phyloP scores from a whole-genome alignment of 1,140 invertebrate species.

The Drosophila bocki region DNA sequence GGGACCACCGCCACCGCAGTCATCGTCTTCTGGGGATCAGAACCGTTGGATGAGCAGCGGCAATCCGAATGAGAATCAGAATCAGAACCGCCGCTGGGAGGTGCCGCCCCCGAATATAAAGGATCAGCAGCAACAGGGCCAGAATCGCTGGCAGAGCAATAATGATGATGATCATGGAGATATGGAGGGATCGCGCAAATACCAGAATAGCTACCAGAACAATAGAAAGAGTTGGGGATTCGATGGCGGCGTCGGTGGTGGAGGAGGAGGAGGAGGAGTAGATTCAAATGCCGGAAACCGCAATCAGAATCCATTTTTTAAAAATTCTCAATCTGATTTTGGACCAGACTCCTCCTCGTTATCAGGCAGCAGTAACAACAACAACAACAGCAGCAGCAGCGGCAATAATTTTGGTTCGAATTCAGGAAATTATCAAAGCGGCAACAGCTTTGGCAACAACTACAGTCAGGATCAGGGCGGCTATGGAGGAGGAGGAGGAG shows the following conservation, averaged over 20 bases:
- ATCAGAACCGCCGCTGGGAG: constrained; percentile 18
- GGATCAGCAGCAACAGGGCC: constrained; percentile 13
- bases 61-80: neutral
- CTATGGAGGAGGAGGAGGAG: neutral
- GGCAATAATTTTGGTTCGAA: constrained; percentile 11
- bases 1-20: constrained; percentile 19
- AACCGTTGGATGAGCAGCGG: constrained; percentile 19
- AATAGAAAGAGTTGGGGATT: constrained; percentile 21
- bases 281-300: neutral
- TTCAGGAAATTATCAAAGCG: neutral
- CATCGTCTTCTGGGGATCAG: neutral
- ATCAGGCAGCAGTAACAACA: neutral
- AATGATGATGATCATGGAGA: constrained; percentile 27
- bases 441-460: constrained; percentile 7
- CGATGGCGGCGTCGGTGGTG: neutral
- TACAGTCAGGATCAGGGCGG: constrained; percentile 4
- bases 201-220: constrained; percentile 12
- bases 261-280: neutral
- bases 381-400: neutral
- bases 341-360: neutral
- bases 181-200: constrained; percentile 1
- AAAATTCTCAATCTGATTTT: constrained; percentile 8
- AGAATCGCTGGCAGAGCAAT: constrained; percentile 39
- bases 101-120: constrained; percentile 25
- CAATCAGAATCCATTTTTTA: constrained; percentile 1